phyloP scores from a whole-genome alignment of 2,113 vertebrate genomes.

The Nothobranchius kuhntae region DNA sequence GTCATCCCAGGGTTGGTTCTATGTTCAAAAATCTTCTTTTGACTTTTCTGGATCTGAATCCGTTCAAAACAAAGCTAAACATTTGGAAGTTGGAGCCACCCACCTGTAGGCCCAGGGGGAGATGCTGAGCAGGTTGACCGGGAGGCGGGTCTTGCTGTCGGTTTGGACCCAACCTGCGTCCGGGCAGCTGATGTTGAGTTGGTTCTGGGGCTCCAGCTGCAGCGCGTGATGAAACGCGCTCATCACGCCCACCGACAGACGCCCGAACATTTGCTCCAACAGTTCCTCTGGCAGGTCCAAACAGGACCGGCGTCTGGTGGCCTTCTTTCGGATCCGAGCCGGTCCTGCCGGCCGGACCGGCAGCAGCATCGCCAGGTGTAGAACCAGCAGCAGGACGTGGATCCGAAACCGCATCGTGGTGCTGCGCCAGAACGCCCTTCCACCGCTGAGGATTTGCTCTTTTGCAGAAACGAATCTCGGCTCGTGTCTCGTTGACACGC shows the following conservation, averaged over 20 bases:
- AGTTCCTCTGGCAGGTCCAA: constrained; percentile 89
- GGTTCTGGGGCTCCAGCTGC: constrained; percentile 84
- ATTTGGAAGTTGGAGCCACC: not conserved
- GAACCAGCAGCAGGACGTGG: constrained; percentile 45
- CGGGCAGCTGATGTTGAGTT: constrained; percentile 86
- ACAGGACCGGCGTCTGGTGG: constrained; percentile 78
- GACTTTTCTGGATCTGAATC: no score
- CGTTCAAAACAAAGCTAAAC: no score
- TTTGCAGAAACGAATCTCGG: not conserved
- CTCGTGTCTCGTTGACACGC: no score
- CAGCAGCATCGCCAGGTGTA: constrained; percentile 33
- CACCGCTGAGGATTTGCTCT: no score
- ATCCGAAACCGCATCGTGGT: constrained; percentile 53
- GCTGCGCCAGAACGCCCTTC: not conserved
- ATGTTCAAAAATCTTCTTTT: no score
- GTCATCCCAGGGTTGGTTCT: no score
- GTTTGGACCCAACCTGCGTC: constrained; percentile 55
- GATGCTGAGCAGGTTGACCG: constrained; percentile 90
- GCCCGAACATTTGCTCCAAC: constrained; percentile 92
- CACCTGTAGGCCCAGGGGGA: constrained; percentile 96
- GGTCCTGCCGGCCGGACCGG: constrained; percentile 34
- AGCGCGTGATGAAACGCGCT: constrained; percentile 94
- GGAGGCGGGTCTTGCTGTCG: constrained; percentile 78
- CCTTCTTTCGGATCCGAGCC: constrained; percentile 71
- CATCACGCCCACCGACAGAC: constrained; percentile 90